Evolutionary conservation across 2,888 invertebrate genomes (phyloP), one percentile per base, ranked within the genome.

Genomic region (Azorinus chamasolen): DNA sequence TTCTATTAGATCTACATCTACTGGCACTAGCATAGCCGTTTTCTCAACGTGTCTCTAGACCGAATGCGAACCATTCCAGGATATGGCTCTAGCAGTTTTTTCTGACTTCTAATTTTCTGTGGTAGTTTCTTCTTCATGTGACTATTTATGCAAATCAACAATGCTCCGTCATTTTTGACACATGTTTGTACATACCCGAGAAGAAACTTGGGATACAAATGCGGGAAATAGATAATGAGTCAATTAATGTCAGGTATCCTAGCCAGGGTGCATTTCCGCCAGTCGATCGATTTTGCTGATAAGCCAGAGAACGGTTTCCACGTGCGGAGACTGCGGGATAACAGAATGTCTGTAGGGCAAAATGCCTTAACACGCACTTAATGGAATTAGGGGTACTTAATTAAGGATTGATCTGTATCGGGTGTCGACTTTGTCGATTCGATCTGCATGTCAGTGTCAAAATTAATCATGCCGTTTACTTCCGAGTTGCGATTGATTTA

Each of bases 401-500:
- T 58, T 51, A 46, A 46, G 24, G 18, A 16, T n/a, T 25, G 48
- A 27, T 22, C 14, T 20, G 39, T 39, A 27, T 50, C 37, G 25
- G 18, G 32, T n/a, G 45, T 25, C 24, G 27, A 37, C 43, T n/a
- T 55, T 48, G 41, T 51, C 50, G 20, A 27, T 43, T 37, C 43
- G 50, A 51, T 57, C 45, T 32, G 61, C 50, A 61, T 69, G 78
- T 78, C 69, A 64, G 65, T 78, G 73, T 65, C 78, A 65, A 39
- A 41, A 68, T 43, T 57, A 55, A 66, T 71, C 54, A 66, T 58
- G 16, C 32, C 43, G 24, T 45, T 54, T 41, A n/a, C 25, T 45
- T 37, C 20, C 14, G 53, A 41, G 10, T 32, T 32, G 32, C 32
- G 4, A 32, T 32, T 32, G 32, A 32, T 32, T 32, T 32, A 32